phyloP scores from a whole-genome alignment of 2,888 invertebrate species.

The Lapara coniferarum region DNA sequence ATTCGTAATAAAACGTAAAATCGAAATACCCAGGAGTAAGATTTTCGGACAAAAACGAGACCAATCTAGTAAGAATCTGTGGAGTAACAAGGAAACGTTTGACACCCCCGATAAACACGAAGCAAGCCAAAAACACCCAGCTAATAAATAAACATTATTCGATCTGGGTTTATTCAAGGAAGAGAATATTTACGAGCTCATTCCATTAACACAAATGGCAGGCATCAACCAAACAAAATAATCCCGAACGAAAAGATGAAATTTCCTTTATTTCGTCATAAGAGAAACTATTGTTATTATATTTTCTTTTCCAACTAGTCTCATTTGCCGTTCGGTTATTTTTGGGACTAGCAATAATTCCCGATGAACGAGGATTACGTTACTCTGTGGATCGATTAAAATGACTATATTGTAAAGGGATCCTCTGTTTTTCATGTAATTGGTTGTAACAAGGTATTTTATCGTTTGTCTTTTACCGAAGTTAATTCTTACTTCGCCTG shows the following conservation, averaged over 20 bases:
- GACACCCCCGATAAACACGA: background rate
- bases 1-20: no score
- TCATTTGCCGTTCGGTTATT: constrained; percentile 20
- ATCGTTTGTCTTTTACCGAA: background rate
- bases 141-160: constrained; percentile 57
- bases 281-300: constrained; percentile 27
- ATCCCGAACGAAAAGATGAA: constrained; percentile 45
- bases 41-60: no score
- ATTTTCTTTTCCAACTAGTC: constrained; percentile 25
- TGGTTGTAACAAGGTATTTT: background rate
- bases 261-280: constrained; percentile 36
- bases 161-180: constrained; percentile 54
- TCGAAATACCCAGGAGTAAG: no score
- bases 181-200: constrained; percentile 56
- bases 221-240: constrained; percentile 58
- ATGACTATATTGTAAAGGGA: background rate
- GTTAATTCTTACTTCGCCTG: no score
- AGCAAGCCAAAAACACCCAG: background rate
- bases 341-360: constrained; percentile 24
- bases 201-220: constrained; percentile 62
- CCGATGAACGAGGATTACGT: constrained; percentile 14
- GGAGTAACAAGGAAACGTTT: constrained; percentile 18
- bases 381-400: constrained; percentile 9
- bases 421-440: background rate
- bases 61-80: no score